phyloP scores from a whole-genome alignment of 1,140 invertebrate species.

The Trachymyrmex septentrionalis region DNA sequence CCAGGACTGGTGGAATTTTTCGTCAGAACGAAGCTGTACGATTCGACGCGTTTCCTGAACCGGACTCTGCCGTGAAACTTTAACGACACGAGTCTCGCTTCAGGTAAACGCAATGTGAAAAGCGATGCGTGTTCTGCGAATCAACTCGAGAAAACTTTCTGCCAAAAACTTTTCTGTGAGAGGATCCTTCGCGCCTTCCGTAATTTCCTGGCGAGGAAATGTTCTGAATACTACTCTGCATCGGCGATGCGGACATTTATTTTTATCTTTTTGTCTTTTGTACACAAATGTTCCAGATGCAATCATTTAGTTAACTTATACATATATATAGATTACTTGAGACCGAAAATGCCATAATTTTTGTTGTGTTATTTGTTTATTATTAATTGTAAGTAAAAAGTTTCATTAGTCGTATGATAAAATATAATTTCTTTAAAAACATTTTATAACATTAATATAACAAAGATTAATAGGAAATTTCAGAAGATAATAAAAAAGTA shows the following conservation, averaged over 20 bases:
- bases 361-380: background rate
- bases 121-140: slow-evolving; percentile 1
- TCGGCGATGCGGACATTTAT: background rate
- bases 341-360: background rate
- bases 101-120: slow-evolving; percentile 47
- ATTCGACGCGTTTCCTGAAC: slow-evolving; percentile 1
- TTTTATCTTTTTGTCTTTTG: slow-evolving; percentile 30
- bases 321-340: background rate
- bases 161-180: slow-evolving; percentile 4
- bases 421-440: background rate
- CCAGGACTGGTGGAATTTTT: slow-evolving; percentile 54
- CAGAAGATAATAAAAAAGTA: background rate
- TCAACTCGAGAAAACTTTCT: background rate
- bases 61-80: slow-evolving; percentile 57
- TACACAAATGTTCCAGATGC: background rate
- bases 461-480: background rate
- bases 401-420: background rate
- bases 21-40: background rate
- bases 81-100: background rate
- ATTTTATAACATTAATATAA: background rate
- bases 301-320: slow-evolving; percentile 14
- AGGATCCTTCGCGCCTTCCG: background rate
- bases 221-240: background rate
- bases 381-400: background rate
- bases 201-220: slow-evolving; percentile 12